Conservation (phyloP, 1,140 invertebrate species). For the Idris sp. region DNA sequence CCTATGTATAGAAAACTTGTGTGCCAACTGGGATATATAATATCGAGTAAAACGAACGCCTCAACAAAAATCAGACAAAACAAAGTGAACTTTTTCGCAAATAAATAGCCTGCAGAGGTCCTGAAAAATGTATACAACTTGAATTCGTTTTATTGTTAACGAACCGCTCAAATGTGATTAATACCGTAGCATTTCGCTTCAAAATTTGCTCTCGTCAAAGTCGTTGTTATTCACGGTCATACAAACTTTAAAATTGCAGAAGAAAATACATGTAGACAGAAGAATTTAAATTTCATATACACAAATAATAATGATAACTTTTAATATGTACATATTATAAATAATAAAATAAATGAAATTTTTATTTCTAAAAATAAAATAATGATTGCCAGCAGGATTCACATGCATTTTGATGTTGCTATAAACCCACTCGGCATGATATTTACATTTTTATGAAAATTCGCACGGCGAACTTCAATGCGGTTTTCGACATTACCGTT, state of each 20-base stretch:
- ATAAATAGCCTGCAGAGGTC: constrained; percentile 14
- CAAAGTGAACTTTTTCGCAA: constrained; percentile 9
- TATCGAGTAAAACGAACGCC: too few species aligned
- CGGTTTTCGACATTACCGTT: constrained; percentile 61
- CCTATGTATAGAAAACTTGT: too few species aligned
- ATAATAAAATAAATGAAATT: too few species aligned
- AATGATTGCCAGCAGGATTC: constrained; percentile 26
- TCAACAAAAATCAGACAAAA: too few species aligned
- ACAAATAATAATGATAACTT: too few species aligned
- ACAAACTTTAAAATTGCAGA: too few species aligned
- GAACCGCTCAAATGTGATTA: constrained; percentile 7
- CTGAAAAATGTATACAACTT: constrained; percentile 29
- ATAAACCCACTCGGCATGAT: too few species aligned
- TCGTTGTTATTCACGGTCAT: constrained; percentile 1
- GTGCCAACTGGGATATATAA: too few species aligned
- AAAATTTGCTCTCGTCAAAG: background rate
- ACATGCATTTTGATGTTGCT: constrained; percentile 32
- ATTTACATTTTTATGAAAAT: constrained; percentile 61
- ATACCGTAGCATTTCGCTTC: constrained; percentile 2
- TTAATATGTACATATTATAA: constrained; percentile 22
- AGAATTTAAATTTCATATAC: too few species aligned
- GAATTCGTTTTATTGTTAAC: constrained; percentile 5
- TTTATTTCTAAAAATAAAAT: too few species aligned
- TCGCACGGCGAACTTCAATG: constrained; percentile 55
- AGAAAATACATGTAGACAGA: too few species aligned